Evolutionary conservation across 2,888 invertebrate genomes (phyloP), one percentile per base, ranked within the genome.

Genomic region (Acleris emargana): DNA sequence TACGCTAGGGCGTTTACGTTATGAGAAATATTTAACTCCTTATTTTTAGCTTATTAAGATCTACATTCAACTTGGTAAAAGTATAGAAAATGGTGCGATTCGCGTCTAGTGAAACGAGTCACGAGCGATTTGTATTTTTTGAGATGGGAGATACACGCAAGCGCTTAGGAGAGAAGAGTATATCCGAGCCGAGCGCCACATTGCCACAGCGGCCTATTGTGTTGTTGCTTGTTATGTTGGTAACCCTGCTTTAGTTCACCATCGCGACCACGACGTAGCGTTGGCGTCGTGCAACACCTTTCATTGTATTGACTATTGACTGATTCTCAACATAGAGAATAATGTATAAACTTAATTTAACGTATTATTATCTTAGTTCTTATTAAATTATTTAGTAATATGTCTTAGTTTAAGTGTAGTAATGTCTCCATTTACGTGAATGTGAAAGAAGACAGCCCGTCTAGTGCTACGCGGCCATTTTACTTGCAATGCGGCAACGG

Each of bases 281-380:
- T 93, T 94, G 91, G 92, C 91, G 92, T 93, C 93, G 93, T 93
- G 93, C 93, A 94, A 94, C 94, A 94, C 94, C 94, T 94, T 94
- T 94, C 94, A 94, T 94, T 94, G 94, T 94, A 94, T 94, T 94
- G 94, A 94, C 94, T 94, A 94, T 94, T 94, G 94, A 94, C 94
- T 94, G 93, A 93, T 90, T 93, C 93, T 91, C 92, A 93, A 91
- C 89, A 93, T 93, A 92, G 87, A 89, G 90, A 91, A 93, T 93
- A 93, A 94, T 93, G 93, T 93, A 93, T 94, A 94, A 94, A 94
- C 93, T 93, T 94, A 93, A 93, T 93, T 94, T 94, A 93, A 86
- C 89, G 84, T 93, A 91, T 91, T 89, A 88, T 91, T 86, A 84
- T 86, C 85, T 85, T 88, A 88, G 86, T 91, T 91, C 87, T 86